Conservation (phyloP, 2,888 invertebrate genomes). For the Volucella bombylans region DNA sequence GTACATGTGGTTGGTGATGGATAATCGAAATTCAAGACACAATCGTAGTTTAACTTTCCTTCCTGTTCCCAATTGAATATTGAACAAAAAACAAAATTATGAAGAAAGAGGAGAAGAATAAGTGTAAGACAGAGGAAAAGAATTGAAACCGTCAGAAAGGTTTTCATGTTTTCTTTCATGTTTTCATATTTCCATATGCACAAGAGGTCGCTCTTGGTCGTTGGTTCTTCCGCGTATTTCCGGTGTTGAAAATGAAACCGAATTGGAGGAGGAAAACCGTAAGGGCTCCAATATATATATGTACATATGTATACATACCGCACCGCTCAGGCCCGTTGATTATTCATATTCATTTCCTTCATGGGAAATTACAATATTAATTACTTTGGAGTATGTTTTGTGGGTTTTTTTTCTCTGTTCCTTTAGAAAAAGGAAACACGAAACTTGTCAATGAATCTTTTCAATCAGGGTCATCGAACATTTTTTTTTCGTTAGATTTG, state of each 20-base stretch:
- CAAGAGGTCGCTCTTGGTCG: constrained; percentile 57
- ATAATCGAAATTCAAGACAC: constrained; percentile 70
- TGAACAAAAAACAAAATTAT: not conserved
- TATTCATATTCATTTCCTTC: constrained; percentile 69
- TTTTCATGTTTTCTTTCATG: constrained; percentile 35
- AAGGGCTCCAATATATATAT: constrained; percentile 29
- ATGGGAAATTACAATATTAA: constrained; percentile 66
- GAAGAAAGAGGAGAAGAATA: constrained; percentile 20
- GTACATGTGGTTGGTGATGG: constrained; percentile 1
- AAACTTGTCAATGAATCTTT: too few species aligned
- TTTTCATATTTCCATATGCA: constrained; percentile 63
- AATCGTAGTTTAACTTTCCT: constrained; percentile 65
- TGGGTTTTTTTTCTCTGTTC: too few species aligned
- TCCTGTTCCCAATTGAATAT: constrained; percentile 71
- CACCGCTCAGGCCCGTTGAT: constrained; percentile 24
- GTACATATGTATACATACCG: not conserved
- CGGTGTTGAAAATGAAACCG: constrained; percentile 63
- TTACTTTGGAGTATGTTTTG: constrained; percentile 35
- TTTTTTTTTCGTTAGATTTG: too few species aligned
- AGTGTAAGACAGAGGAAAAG: not conserved
- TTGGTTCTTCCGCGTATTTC: constrained; percentile 60
- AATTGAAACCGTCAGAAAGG: constrained; percentile 28
- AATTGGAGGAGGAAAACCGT: constrained; percentile 55
- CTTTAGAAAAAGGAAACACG: too few species aligned
- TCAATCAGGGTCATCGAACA: too few species aligned